These are phyloP conservation scores for Cynopterus sphinx DNA, from an alignment of 2,797 vertebrate genomes.

Conservation along the genomic window DNA sequence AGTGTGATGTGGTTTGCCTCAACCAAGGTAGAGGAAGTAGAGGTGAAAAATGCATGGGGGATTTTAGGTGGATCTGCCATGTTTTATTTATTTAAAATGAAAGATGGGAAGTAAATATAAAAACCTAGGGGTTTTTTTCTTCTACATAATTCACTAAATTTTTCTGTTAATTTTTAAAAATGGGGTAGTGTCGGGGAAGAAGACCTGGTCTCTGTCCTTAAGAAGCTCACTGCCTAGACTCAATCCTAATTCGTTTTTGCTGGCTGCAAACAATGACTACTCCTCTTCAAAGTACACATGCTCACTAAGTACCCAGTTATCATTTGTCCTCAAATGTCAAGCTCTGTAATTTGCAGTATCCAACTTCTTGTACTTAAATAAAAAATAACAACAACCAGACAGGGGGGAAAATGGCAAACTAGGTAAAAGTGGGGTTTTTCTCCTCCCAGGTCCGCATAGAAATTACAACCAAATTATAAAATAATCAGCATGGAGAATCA, in stretches of 20 bases:
- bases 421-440: too few relatives aligned
- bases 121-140: background rate
- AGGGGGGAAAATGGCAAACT: too few relatives aligned
- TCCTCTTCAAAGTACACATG: background rate
- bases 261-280: background rate
- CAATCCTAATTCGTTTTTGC: background rate
- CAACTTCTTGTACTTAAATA: background rate
- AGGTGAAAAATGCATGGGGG: background rate
- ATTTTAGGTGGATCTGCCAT: background rate
- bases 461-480: too few relatives aligned
- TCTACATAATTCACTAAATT: background rate
- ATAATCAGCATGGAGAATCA: too few relatives aligned
- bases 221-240: background rate
- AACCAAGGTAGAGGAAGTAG: too few relatives aligned
- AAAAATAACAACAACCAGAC: background rate
- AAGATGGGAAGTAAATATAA: background rate
- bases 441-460: too few relatives aligned
- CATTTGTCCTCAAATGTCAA: background rate
- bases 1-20: background rate
- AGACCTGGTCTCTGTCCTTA: background rate
- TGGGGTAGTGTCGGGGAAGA: background rate
- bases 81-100: background rate
- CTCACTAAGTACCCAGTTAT: background rate
- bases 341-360: background rate
- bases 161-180: background rate